Percentiles rank a stretch among this genome's conserved stretches.
Conservation (phyloP, 1,140 invertebrate species). For the Aphis gossypii region DNA sequence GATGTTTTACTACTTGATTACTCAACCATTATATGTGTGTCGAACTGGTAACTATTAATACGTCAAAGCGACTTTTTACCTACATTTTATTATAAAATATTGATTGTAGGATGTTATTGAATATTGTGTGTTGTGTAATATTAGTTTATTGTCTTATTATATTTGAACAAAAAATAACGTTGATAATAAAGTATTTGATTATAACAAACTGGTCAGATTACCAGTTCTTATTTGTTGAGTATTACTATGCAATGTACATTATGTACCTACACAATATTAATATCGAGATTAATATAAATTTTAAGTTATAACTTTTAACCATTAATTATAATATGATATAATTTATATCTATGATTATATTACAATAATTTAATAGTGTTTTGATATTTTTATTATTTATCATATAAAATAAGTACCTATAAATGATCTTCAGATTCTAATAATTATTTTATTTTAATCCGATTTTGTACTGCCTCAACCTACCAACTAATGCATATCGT, state of each 20-base stretch:
- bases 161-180: background rate
- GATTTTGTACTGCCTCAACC: background rate
- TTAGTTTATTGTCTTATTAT: background rate
- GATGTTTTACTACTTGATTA: slow-evolving; percentile 1
- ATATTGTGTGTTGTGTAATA: background rate
- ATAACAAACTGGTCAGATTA: background rate
- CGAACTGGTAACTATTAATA: background rate
- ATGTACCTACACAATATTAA: no score
- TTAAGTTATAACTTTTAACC: no score
- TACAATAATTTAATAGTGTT: background rate
- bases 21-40: background rate
- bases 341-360: background rate
- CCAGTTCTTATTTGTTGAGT: no score
- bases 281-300: no score
- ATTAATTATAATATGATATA: background rate
- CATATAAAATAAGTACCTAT: background rate
- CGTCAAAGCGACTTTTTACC: background rate
- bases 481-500: background rate
- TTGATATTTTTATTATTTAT: background rate
- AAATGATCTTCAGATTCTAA: background rate
- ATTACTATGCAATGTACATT: no score
- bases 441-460: background rate
- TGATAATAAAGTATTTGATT: slow-evolving; percentile 3
- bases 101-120: background rate
- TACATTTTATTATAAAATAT: background rate